Evolutionary conservation across 2,113 vertebrate species (phyloP).

Genomic region (Aleadryas rufinucha): DNA sequence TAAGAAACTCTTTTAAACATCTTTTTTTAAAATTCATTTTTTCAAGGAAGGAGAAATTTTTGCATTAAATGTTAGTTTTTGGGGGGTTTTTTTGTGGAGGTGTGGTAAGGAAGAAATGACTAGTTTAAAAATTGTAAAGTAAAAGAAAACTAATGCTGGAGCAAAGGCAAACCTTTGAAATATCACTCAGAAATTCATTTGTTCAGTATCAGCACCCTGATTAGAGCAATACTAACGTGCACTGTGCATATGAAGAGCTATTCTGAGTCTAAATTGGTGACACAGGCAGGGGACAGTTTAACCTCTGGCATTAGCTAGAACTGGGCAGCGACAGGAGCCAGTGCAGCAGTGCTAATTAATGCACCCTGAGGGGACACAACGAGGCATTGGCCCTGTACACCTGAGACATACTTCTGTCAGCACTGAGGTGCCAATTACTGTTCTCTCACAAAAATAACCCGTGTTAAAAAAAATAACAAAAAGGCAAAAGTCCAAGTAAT

Average conservation of each 20-base stretch:
- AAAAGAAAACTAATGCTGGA: background rate
- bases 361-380: slow-evolving; percentile 37
- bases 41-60: background rate
- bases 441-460: slow-evolving; percentile 11
- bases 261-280: background rate
- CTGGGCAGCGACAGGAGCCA: background rate
- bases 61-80: background rate
- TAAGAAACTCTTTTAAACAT: background rate
- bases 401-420: slow-evolving; percentile 26
- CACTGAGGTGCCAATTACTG: background rate
- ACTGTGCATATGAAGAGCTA: background rate
- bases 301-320: slow-evolving; percentile 52
- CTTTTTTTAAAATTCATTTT: background rate
- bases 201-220: background rate
- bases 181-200: background rate
- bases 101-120: background rate
- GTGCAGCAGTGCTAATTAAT: slow-evolving; percentile 46
- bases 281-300: slow-evolving; percentile 31
- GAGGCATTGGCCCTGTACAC: slow-evolving; percentile 25
- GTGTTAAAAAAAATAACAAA: background rate
- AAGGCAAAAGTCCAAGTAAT: background rate
- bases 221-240: background rate
- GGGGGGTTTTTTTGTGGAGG: background rate
- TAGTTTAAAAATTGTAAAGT: background rate
- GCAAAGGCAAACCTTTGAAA: background rate